Base-by-base conservation (phyloP, 2,888 invertebrate species). In the Microplitis deprimator region DNA sequence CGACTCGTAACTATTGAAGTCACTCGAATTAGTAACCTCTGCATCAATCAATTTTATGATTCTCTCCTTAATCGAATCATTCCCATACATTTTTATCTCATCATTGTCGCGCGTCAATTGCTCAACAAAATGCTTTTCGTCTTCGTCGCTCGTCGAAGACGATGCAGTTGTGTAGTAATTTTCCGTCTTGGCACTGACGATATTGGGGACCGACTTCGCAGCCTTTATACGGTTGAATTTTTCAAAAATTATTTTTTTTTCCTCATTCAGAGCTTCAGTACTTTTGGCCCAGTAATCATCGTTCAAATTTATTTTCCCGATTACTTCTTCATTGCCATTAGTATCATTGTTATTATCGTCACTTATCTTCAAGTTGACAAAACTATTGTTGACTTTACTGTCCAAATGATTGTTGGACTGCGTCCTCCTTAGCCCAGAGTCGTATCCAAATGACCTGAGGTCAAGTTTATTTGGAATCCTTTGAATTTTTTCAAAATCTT, bases 151-250 rank as follows among this genome's bases (percentile, higher is more conserved):
- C 6, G 65, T 17, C 5, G 61, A 60, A 17, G 59, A 50, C 10
- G 40, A 41, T 13, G 50, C 50, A 50, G 13, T 50, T 13, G 50
- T 13, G 50, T n/a, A 39, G 40, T 64, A 77, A 1, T 40, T 70
- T 8, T 50, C 81, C 64, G 80, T 80, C 7, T 82, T 83, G 1
- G 85, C 29, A 29, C 29, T 29, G 4, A 29, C 81, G 8, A 89
- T 86, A 68, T 88, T 87, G 0, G 89, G 88, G 59, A 88, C 87
- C 10, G 89, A 89, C 68, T 86, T 87, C 0, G 87, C 88, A 0
- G 87, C 82, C 39, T 81, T 84, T 65, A 88, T 77, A 4, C 77
- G 76, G 1, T 79, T 81, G 29, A 83, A 81, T 6, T 79, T 68
- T 1, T 77, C 70, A n/a, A 82, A 80, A 3, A 64, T 6, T 20